Base-by-base conservation (phyloP, 2,113 vertebrate species). In the Apistogramma diplotaenia region DNA sequence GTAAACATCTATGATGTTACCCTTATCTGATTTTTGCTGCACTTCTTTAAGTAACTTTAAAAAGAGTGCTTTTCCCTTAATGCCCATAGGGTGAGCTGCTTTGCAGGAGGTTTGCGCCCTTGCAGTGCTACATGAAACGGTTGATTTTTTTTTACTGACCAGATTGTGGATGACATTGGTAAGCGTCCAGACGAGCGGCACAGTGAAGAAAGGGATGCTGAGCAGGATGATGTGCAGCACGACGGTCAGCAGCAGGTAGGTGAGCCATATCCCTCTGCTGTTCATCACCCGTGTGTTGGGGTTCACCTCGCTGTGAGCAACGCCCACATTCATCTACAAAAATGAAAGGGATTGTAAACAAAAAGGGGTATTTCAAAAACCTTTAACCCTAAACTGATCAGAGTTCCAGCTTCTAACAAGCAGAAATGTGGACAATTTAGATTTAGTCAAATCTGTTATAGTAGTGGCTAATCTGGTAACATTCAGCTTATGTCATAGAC, bases 271-370 rank as follows among this genome's bases (percentile, higher is more conserved):
- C 27, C 98, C 97, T 31, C 97, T 95, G 89, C 97, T 97, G 93
- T 96, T 99, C 96, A 98, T 96, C 90, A 99, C 97, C 93, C 96
- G 92, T 0, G 97, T 98, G 95, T 99, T 99, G 91, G 97, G 98
- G 93, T 99, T 99, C 87, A 97, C 97, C 93, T 99, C 97, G 35
- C 98, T 98, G 96, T 99, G 97, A 76, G 97, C 98, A 76, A 98
- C 97, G 76, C 98, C 98, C 81, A 99, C 98, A 73, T 99, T 98
- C 98, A 99, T 99, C 94, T 91, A 94, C 93, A 88, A 72, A 1
- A 84, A 12, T 82, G 9, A 57, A 3, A 80, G 8, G 23, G 13
- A 60, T 13, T 3, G 1, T 0, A 54, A 73, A 29, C 4, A 8
- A 21, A 21, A 75, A 55, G 5, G 40, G 13, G 8, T 12, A 16